Base-by-base conservation (phyloP, 2,113 vertebrate genomes). In the Etheostoma cragini region DNA sequence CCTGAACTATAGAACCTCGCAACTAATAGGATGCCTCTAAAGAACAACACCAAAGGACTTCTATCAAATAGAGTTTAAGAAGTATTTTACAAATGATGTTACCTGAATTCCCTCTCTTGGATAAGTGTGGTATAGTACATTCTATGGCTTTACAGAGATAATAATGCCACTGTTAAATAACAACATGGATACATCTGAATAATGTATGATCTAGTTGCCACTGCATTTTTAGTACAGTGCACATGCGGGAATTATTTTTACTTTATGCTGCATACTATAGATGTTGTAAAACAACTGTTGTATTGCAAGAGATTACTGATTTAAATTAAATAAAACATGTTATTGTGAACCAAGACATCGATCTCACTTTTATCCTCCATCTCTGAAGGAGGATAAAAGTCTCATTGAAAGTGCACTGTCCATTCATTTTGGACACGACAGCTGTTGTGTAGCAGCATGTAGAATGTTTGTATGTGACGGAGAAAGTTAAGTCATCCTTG, bases 1-100 rank as follows among this genome's bases (percentile, higher is more conserved):
- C 49, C 74, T 75, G 52, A 63, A 45, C 63, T 57, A 53, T 52
- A 72, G 38, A 74, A 82, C 49, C 69, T 46, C n/a, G 45, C 15
- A 24, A 42, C 49, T 54, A 47, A 69, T 26, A 19, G 19, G 38
- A 52, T 57, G 35, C 30, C 47, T 61, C 2, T 26, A 24, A 67
- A 74, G 70, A 74, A 60, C 61, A 79, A 58, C 46, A 62, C 42
- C 22, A 63, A 24, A 67, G n/a, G 5, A 68, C 63, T n/a, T 72
- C 21, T 42, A 10, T 64, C 24, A 64, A 14, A 12, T 10, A 47
- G 12, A 24, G 6, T 62, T 6, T 2, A 19, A 49, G 15, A 50
- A 54, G 16, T 12, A 73, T 69, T 77, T 50, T 13, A 61, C 5
- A 70, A 58, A 75, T 33, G 0, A 81, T 12, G n/a, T 49, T n/a